Conservation (phyloP, 2,888 invertebrate genomes). For the Scaptodrosophila latifasciaeformis region DNA sequence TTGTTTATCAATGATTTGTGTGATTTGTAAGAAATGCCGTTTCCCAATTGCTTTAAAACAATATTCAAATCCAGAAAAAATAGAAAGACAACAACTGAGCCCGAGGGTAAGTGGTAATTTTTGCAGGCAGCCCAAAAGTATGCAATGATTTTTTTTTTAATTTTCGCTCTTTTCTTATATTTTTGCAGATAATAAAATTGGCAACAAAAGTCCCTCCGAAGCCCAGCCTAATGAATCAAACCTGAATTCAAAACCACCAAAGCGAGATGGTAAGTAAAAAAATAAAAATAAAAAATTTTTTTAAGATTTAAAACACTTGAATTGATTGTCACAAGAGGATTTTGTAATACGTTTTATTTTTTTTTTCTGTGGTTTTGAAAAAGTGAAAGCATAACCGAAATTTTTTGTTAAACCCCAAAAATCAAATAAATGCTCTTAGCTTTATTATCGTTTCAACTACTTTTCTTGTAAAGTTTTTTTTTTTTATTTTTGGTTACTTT, state of each 20-base stretch:
- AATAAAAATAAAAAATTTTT: no score
- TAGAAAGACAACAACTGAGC: slow-evolving; percentile 5
- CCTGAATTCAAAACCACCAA: not conserved
- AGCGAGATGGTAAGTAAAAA: not conserved
- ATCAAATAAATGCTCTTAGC: no score
- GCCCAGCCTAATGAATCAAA: not conserved
- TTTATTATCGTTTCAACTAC: no score
- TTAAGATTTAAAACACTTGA: not conserved
- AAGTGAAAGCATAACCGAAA: slow-evolving; percentile 3
- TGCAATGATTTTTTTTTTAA: slow-evolving; percentile 9
- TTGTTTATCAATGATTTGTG: no score
- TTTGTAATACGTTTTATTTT: not conserved
- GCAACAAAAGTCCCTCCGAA: no score
- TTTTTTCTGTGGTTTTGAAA: not conserved
- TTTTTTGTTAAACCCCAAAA: no score
- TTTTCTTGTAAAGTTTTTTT: no score
- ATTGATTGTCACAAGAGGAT: not conserved
- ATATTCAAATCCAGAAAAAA: no score
- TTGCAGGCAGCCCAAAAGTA: slow-evolving; percentile 29
- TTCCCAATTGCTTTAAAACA: no score
- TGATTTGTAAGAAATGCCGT: no score
- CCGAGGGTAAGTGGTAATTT: not conserved
- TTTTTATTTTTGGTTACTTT: no score
- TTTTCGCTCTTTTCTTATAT: not conserved
- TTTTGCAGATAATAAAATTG: no score